Conservation (phyloP, 2,797 vertebrate genomes). For the Ctenopoma multispine region DNA sequence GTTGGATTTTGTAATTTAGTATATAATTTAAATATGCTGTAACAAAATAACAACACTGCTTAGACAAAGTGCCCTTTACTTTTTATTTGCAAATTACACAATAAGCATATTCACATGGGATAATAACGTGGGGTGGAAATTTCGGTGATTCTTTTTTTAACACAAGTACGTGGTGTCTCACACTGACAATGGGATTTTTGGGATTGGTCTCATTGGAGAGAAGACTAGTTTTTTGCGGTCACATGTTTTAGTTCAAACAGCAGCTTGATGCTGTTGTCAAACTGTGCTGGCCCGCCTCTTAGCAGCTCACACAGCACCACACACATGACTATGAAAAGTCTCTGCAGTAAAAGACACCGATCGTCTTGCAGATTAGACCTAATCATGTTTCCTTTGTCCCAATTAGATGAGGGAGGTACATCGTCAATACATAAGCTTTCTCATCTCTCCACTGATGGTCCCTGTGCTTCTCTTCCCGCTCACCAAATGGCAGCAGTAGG, state of each 20-base stretch:
- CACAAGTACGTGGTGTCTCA: background rate
- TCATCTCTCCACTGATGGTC: slow-evolving; percentile 54
- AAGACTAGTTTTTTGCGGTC: background rate
- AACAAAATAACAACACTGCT: background rate
- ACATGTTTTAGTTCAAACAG: slow-evolving; percentile 30
- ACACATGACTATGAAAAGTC: slow-evolving; percentile 52
- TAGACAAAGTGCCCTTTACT: background rate
- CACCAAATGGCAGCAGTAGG: slow-evolving; percentile 77
- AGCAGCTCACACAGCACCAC: slow-evolving; percentile 51
- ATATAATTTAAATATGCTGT: background rate
- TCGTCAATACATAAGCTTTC: slow-evolving; percentile 67
- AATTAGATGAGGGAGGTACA: slow-evolving; percentile 78
- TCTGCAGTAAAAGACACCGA: slow-evolving; percentile 64
- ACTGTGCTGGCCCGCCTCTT: slow-evolving; percentile 31
- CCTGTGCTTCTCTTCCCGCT: slow-evolving; percentile 63
- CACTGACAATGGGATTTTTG: background rate
- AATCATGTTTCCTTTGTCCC: slow-evolving; percentile 79
- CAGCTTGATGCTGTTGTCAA: slow-evolving; percentile 40
- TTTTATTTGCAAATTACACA: background rate
- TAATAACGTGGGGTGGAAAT: background rate
- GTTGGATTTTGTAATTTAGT: background rate
- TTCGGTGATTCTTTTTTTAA: background rate
- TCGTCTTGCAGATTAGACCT: slow-evolving; percentile 73
- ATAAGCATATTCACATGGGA: background rate
- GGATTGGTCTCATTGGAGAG: background rate